Evolutionary conservation across 1,140 invertebrate species (phyloP).

Genomic region (Drosophila ironensis): DNA sequence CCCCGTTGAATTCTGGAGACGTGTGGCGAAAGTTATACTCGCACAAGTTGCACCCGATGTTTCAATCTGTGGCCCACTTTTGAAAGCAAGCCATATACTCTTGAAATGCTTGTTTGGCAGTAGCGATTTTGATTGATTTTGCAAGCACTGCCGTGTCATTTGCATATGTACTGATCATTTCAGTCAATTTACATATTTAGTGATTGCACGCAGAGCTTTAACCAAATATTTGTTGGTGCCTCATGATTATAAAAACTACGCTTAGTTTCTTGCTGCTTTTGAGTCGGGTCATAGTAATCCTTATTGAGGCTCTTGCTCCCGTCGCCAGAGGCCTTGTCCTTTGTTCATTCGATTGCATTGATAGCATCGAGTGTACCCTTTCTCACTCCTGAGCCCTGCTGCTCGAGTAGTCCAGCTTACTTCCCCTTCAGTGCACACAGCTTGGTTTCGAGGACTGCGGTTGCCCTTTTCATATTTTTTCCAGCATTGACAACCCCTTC

Average conservation of each 20-base stretch:
- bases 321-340: conserved; percentile 46
- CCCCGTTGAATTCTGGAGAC: too few relatives aligned
- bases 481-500: conserved; percentile 58
- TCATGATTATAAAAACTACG: conserved; percentile 18
- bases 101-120: too few relatives aligned
- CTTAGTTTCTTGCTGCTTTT: conserved; percentile 31
- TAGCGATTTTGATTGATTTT: too few relatives aligned
- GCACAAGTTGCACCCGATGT: too few relatives aligned
- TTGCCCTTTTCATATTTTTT: conserved; percentile 67
- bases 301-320: conserved; percentile 33
- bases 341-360: conserved; percentile 56
- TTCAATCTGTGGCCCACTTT: too few relatives aligned
- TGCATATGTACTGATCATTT: too few relatives aligned
- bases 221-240: too few relatives aligned
- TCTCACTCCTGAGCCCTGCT: conserved; percentile 7
- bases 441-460: conserved; percentile 15
- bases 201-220: too few relatives aligned
- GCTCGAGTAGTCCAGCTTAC: conserved; percentile 64
- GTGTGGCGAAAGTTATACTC: too few relatives aligned
- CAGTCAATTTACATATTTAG: too few relatives aligned
- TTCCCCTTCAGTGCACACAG: conserved; percentile 58
- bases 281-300: conserved; percentile 15
- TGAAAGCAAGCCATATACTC: too few relatives aligned
- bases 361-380: conserved; percentile 32
- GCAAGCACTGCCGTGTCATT: too few relatives aligned